Base-by-base conservation (phyloP, 2,888 invertebrate species). In the Mamestra brassicae region DNA sequence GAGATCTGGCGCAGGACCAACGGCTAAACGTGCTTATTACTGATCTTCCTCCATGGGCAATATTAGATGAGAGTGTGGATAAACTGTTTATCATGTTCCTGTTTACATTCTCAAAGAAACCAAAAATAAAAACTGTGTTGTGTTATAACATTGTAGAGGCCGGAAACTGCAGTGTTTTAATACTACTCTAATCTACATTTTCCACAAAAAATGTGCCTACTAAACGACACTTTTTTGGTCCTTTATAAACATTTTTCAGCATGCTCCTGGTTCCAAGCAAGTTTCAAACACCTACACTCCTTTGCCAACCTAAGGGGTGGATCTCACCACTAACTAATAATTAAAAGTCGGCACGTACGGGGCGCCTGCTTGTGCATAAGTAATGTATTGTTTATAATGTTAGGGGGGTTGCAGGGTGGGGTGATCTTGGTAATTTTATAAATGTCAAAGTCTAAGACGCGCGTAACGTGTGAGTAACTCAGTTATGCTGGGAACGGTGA, bases 361-460 rank as follows among this genome's bases (percentile, higher is more conserved):
- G 63, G 81, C 58, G 81, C 85, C 85, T 87, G 85, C 85, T 85
- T 80, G 63, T 85, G 85, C 85, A 85, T 85, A 83, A 85, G 52
- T 83, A 78, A 85, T 83, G 62, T 70, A 38, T 54, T 84, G 71
- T 71, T 71, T 74, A 58, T 50, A 50, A 65, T 26, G 26, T 62
- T 15, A 62, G 26, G 13, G 45, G n/a, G 55, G 42, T 54, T 2
- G 47, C 11, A 69, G 17, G 55, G 11, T 11, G 36, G 5, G 38
- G 26, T n/a, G 80, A 55, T 73, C 47, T 72, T 42, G 42, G 17
- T 78, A 68, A 78, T 58, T 58, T 52, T n/a, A 45, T 52, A 10
- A 58, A 78, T 69, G 58, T 58, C 52, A 78, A 34, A 52, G 58
- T 36, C 50, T 50, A 7, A 80, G 10, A 34, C 5, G 34, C 34